Conservation (phyloP, 2,797 vertebrate genomes). For the Brachymystax lenok region DNA sequence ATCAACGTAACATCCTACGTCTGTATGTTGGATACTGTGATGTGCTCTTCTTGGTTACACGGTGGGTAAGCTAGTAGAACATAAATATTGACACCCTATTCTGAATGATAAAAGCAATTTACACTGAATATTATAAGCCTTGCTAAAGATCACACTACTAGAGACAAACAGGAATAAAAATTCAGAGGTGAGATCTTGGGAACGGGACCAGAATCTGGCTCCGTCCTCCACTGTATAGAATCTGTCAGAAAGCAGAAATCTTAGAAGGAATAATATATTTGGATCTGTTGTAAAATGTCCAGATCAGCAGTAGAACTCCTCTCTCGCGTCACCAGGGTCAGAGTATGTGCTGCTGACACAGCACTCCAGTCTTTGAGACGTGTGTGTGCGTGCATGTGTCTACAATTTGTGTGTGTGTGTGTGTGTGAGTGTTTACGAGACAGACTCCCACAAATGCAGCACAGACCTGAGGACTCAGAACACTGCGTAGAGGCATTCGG, state of each 20-base stretch:
- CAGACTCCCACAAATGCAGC: not conserved
- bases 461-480: conserved; percentile 17
- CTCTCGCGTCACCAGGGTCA: conserved; percentile 39
- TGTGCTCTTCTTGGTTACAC: not conserved
- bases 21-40: too few relatives aligned
- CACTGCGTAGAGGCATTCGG: not conserved
- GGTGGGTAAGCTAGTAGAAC: conserved; percentile 9
- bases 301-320: conserved; percentile 46
- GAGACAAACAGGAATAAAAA: conserved; percentile 14
- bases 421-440: not conserved
- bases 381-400: not conserved
- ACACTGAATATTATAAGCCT: conserved; percentile 42
- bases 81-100: conserved; percentile 4
- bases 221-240: conserved; percentile 4
- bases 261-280: conserved; percentile 38
- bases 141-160: conserved; percentile 48
- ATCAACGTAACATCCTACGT: too few relatives aligned
- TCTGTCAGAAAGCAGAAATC: conserved; percentile 35
- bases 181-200: not conserved
- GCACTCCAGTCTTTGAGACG: conserved; percentile 36
- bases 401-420: not conserved
- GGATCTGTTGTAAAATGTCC: conserved; percentile 42
- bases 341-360: conserved; percentile 52
- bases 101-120: conserved; percentile 1
- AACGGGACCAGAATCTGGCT: not conserved